These are phyloP conservation scores for Nycticebus coucang DNA, from an alignment of 2,113 vertebrate genomes.

Conservation along the genomic window DNA sequence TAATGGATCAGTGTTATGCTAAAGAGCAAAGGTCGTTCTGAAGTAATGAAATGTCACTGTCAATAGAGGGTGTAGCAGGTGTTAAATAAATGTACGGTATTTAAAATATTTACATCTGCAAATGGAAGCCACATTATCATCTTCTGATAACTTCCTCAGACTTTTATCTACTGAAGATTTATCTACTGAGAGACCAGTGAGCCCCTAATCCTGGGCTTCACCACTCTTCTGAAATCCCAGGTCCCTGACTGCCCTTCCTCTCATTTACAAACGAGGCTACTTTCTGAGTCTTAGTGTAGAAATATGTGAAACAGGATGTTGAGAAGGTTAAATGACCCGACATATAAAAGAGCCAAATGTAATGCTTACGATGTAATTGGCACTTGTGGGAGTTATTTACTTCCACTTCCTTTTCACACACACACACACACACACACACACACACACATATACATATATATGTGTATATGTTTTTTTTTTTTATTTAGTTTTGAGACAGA, in stretches of 20 bases:
- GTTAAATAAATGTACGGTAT: neutral
- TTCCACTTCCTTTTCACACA: neutral
- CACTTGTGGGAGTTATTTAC: neutral
- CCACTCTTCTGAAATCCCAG: neutral
- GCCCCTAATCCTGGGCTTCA: neutral
- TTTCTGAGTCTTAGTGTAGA: conserved; percentile 25
- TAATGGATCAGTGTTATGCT: conserved; percentile 55
- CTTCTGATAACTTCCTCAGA: neutral
- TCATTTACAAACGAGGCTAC: neutral
- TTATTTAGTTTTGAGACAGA: too few relatives aligned
- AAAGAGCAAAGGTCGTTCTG: conserved; percentile 60
- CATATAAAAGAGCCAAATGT: neutral
- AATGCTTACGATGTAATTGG: neutral
- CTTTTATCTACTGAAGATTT: neutral
- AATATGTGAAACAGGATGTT: neutral
- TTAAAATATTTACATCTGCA: conserved; percentile 66
- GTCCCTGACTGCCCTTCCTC: neutral
- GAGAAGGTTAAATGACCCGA: neutral
- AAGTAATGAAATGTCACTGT: conserved; percentile 70
- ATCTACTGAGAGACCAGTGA: neutral
- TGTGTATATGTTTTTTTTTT: too few relatives aligned
- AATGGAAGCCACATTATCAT: neutral
- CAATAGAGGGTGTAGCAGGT: conserved; percentile 4
- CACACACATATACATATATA: too few relatives aligned
- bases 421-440: too few relatives aligned